Evolutionary conservation across 2,888 invertebrate species (phyloP).

Genomic region (Machimus rusticus): DNA sequence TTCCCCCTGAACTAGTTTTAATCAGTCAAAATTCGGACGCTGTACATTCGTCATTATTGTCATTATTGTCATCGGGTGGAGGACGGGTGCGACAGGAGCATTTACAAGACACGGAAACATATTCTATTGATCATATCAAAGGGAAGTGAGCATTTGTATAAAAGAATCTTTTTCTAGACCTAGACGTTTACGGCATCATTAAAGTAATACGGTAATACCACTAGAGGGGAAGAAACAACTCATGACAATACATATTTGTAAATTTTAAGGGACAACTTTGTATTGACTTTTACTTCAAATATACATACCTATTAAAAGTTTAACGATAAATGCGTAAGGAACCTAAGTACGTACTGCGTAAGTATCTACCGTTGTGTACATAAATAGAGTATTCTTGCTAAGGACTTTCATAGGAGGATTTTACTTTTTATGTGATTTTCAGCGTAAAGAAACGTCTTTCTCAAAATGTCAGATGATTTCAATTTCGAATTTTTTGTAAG

Average conservation of each 20-base stretch:
- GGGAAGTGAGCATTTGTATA: conserved; percentile 25
- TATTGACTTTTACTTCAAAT: conserved; percentile 39
- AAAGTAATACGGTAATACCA: conserved; percentile 19
- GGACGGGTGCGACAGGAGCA: background rate
- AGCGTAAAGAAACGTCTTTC: background rate
- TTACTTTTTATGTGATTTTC: conserved; percentile 34
- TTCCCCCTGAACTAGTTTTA: background rate
- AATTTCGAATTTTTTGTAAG: background rate
- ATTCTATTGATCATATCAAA: conserved; percentile 29
- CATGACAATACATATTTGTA: conserved; percentile 41
- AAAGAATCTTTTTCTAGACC: conserved; percentile 6
- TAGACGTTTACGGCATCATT: conserved; percentile 15
- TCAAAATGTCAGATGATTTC: background rate
- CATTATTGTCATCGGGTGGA: background rate
- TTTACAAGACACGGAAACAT: background rate
- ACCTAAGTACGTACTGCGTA: background rate
- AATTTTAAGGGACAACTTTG: conserved; percentile 39
- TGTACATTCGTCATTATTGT: conserved; percentile 3
- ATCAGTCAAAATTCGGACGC: background rate
- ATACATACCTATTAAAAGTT: conserved; percentile 21
- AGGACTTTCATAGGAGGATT: conserved; percentile 10
- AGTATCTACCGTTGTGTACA: conserved; percentile 26
- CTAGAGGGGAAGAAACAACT: conserved; percentile 31
- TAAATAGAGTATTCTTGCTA: conserved; percentile 15
- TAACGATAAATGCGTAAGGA: conserved; percentile 19